phyloP scores from a whole-genome alignment of 2,113 vertebrate species.

The Chloropsis hardwickii region DNA sequence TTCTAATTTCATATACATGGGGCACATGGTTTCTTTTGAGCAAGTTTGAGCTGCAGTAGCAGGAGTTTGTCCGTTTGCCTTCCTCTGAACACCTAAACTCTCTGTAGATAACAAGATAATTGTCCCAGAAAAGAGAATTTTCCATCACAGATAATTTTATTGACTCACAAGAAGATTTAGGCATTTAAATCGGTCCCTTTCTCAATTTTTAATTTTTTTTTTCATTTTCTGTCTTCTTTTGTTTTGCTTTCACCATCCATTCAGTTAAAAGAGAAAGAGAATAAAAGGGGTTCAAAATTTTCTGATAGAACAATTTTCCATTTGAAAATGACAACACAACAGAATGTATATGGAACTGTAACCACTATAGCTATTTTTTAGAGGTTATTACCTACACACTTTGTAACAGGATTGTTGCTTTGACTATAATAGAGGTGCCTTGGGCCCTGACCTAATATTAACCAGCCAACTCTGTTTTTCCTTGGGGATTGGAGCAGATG shows the following conservation, averaged over 20 bases:
- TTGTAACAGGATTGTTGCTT: neutral
- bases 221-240: accelerated
- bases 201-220: neutral
- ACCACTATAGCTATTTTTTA: neutral
- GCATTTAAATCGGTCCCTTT: neutral
- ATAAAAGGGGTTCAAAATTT: neutral
- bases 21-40: neutral
- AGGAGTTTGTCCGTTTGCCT: neutral
- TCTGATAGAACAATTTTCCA: neutral
- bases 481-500: neutral
- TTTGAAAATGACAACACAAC: neutral
- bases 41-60: neutral
- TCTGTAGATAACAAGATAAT: neutral
- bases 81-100: neutral
- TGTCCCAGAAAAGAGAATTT: neutral
- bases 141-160: neutral
- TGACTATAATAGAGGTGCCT: neutral
- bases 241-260: neutral
- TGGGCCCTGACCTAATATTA: neutral
- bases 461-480: neutral
- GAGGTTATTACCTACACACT: neutral
- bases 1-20: neutral
- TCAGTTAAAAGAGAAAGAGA: neutral
- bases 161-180: neutral
- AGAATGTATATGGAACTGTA: neutral